A percentile compares a stretch with the other conserved stretches of the same genome.
These are phyloP conservation scores for Gallinago jamesoni DNA, from an alignment of 2,113 vertebrate species.

Conservation along the genomic window DNA sequence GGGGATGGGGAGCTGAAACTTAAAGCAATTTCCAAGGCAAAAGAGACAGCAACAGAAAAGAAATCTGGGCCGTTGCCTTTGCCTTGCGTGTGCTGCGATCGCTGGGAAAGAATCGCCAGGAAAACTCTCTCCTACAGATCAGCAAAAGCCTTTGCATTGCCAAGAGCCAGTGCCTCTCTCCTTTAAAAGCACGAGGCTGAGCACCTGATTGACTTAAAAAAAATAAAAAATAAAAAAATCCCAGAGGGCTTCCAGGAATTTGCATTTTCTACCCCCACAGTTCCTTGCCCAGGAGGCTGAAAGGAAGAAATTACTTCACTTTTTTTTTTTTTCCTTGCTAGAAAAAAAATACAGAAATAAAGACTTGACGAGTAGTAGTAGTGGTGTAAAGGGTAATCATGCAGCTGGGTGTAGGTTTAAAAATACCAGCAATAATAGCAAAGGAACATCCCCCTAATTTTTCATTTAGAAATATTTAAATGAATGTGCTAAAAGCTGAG, in stretches of 20 bases:
- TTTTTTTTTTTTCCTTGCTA: neutral
- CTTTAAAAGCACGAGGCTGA: neutral
- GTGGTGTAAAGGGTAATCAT: neutral
- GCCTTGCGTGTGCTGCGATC: neutral
- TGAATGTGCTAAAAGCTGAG: neutral
- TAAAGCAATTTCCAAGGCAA: slow-evolving; percentile 7
- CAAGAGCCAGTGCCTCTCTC: neutral
- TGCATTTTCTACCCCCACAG: slow-evolving; percentile 36
- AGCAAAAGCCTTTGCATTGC: neutral
- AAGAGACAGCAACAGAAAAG: neutral
- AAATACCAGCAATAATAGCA: neutral
- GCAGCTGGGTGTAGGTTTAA: neutral
- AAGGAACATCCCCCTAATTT: neutral
- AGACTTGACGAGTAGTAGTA: neutral
- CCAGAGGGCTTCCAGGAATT: neutral
- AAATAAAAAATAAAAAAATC: neutral
- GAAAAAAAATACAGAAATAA: neutral
- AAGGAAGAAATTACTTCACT: neutral
- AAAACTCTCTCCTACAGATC: neutral
- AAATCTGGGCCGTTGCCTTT: neutral
- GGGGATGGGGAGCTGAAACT: slow-evolving; percentile 21
- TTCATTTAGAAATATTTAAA: neutral
- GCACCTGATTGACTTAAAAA: neutral
- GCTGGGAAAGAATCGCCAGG: neutral
- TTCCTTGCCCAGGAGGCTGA: neutral